These are phyloP conservation scores for Sebastes kiyomatsui DNA, from an alignment of 2,797 vertebrate genomes.

Conservation along the genomic window DNA sequence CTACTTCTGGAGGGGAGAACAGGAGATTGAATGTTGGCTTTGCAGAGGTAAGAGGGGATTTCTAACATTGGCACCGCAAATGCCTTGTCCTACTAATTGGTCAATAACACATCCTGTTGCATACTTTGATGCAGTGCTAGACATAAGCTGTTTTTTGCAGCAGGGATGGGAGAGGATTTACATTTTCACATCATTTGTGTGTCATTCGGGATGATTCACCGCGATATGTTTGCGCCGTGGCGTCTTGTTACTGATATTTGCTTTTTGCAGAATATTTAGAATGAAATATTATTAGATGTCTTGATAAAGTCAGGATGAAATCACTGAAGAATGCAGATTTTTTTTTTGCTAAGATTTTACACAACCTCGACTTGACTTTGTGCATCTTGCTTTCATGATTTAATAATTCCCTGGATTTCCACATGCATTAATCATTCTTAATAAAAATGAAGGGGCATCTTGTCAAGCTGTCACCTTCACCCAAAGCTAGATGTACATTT, in stretches of 20 bases:
- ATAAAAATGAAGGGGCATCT: background rate
- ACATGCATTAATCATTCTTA: background rate
- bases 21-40: constrained; percentile 58
- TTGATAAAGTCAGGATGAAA: background rate
- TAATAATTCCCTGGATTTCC: constrained; percentile 4
- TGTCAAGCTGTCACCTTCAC: constrained; percentile 33
- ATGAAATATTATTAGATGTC: background rate
- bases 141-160: constrained; percentile 14
- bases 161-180: constrained; percentile 2
- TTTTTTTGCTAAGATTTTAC: background rate
- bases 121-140: constrained; percentile 23
- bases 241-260: background rate
- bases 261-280: background rate
- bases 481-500: constrained; percentile 5
- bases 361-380: background rate
- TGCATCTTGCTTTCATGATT: background rate
- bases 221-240: background rate
- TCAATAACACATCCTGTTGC: constrained; percentile 39
- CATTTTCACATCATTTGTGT: constrained; percentile 12
- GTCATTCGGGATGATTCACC: constrained; percentile 6
- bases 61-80: constrained; percentile 32
- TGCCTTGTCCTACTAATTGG: constrained; percentile 52
- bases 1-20: constrained; percentile 7
- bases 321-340: background rate
- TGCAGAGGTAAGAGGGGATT: constrained; percentile 50